A percentile compares a stretch with the other conserved stretches of the same genome.
These are phyloP conservation scores for Neogale vison DNA, from an alignment of 2,113 vertebrate genomes.

Conservation along the genomic window DNA sequence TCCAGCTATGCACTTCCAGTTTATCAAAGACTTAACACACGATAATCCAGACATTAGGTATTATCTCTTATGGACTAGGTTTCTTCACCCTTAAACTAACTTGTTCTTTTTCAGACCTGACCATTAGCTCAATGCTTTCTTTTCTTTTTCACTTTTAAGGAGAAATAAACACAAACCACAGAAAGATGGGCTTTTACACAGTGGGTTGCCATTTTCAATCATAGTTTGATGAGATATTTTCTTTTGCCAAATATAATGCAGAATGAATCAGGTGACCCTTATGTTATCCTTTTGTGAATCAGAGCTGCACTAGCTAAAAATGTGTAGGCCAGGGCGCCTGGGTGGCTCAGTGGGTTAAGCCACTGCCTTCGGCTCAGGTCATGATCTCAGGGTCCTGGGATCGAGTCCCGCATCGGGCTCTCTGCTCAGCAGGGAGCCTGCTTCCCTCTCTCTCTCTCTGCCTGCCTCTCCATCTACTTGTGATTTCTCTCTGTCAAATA, in stretches of 20 bases:
- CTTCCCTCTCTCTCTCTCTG: too few relatives aligned
- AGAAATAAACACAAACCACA: neutral
- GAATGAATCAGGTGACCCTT: neutral
- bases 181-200: neutral
- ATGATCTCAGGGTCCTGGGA: too few relatives aligned
- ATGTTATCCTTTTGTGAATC: neutral
- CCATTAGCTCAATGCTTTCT: neutral
- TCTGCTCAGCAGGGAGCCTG: too few relatives aligned
- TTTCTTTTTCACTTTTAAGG: neutral
- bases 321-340: too few relatives aligned
- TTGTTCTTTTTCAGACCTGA: neutral
- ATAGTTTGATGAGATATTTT: neutral
- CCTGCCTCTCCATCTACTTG: too few relatives aligned
- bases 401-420: too few relatives aligned
- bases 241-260: neutral
- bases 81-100: neutral
- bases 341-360: too few relatives aligned
- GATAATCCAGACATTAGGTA: neutral
- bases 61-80: neutral
- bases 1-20: conserved; percentile 34
- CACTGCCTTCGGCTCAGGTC: too few relatives aligned
- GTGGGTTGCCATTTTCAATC: neutral
- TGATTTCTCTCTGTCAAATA: too few relatives aligned
- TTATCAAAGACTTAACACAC: conserved; percentile 38
- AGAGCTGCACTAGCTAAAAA: neutral